Conservation (phyloP, 2,888 invertebrate species). For the Synergus itoensis region DNA sequence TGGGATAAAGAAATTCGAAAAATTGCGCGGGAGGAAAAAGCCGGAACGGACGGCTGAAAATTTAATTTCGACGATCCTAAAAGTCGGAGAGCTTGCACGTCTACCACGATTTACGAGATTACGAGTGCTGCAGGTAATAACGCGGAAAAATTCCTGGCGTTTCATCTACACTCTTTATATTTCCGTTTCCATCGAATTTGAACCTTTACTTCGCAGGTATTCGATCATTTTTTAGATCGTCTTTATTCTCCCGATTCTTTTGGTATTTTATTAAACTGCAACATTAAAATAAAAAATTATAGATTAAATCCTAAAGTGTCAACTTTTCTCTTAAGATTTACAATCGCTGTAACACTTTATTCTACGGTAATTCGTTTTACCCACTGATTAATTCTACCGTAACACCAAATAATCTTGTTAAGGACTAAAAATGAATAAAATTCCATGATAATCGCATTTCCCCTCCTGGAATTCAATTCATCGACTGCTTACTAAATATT, state of each 20-base stretch:
- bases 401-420: conserved; percentile 12
- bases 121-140: conserved; percentile 41
- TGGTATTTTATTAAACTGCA: not conserved
- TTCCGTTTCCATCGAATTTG: conserved; percentile 6
- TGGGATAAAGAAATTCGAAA: conserved; percentile 39
- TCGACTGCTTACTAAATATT: not conserved
- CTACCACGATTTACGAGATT: conserved; percentile 55
- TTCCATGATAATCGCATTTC: not conserved
- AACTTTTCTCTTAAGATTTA: too few species aligned
- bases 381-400: not conserved
- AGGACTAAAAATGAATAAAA: not conserved
- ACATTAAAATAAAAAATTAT: not conserved
- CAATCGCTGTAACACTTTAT: not conserved
- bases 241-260: not conserved
- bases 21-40: conserved; percentile 38
- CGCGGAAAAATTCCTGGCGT: conserved; percentile 17
- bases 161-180: conserved; percentile 19
- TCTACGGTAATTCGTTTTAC: not conserved
- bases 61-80: conserved; percentile 62
- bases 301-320: too few species aligned
- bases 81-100: conserved; percentile 45
- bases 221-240: not conserved
- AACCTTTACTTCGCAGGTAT: not conserved
- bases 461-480: not conserved
- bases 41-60: conserved; percentile 60